Evolutionary conservation across 2,113 vertebrate species (phyloP).

Genomic region (Dipodomys merriami): DNA sequence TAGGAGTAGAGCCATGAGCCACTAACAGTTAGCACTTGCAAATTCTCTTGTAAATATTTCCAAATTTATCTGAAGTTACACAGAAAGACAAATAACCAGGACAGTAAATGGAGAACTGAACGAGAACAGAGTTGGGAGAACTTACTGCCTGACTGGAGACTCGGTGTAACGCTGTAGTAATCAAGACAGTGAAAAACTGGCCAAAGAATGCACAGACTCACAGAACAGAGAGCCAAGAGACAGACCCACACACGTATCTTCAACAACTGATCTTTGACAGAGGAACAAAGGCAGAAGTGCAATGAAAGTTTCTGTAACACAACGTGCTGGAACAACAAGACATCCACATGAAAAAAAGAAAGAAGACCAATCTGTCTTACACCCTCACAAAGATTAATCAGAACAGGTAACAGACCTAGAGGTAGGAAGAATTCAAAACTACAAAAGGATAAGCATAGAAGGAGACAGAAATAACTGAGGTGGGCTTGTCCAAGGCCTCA

Average conservation of each 20-base stretch:
- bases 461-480: too few relatives aligned
- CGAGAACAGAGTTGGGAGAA: too few relatives aligned
- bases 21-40: too few relatives aligned
- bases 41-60: too few relatives aligned
- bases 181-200: too few relatives aligned
- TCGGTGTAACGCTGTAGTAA: too few relatives aligned
- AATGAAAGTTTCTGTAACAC: not conserved
- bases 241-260: not conserved
- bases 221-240: not conserved
- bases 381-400: not conserved
- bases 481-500: too few relatives aligned
- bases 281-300: not conserved
- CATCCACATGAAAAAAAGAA: not conserved
- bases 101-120: not conserved
- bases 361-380: not conserved
- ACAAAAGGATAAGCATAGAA: too few relatives aligned
- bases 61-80: too few relatives aligned
- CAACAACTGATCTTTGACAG: not conserved
- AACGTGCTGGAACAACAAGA: not conserved
- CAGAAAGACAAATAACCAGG: not conserved
- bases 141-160: not conserved
- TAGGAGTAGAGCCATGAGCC: too few relatives aligned
- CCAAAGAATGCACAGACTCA: too few relatives aligned
- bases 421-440: too few relatives aligned
- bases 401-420: not conserved